These are phyloP conservation scores for Lepidocyrtinus sp. DNA, from an alignment of 2,888 invertebrate species.

Conservation along the genomic window DNA sequence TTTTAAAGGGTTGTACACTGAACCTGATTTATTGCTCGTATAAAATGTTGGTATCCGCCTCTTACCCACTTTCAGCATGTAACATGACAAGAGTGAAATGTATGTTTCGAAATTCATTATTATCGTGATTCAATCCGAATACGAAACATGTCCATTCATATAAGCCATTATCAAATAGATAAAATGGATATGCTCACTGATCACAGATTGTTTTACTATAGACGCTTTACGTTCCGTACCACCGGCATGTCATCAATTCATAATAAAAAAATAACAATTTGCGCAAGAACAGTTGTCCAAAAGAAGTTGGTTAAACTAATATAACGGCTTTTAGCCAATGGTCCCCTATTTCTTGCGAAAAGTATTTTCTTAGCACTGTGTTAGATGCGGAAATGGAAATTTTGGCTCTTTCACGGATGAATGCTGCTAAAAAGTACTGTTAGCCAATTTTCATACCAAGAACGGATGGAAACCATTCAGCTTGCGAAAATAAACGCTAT, in stretches of 20 bases:
- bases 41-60: not conserved
- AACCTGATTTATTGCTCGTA: not conserved
- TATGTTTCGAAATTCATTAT: not conserved
- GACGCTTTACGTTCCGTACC: too few relatives aligned
- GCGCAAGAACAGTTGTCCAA: not conserved
- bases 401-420: not conserved
- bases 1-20: not conserved
- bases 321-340: not conserved
- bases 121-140: not conserved
- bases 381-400: not conserved
- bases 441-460: not conserved
- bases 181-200: not conserved
- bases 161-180: not conserved
- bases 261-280: not conserved
- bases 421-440: not conserved
- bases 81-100: not conserved
- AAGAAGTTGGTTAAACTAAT: not conserved
- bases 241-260: not conserved
- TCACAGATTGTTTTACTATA: not conserved
- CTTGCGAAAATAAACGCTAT: not conserved
- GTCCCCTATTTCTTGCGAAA: not conserved
- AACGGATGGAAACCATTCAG: not conserved
- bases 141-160: not conserved
- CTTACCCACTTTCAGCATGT: not conserved
- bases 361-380: not conserved